A percentile compares a stretch with the other conserved stretches of the same genome.
Conservation (phyloP, 2,888 invertebrate species). For the Disparrhopalites patrizii region DNA sequence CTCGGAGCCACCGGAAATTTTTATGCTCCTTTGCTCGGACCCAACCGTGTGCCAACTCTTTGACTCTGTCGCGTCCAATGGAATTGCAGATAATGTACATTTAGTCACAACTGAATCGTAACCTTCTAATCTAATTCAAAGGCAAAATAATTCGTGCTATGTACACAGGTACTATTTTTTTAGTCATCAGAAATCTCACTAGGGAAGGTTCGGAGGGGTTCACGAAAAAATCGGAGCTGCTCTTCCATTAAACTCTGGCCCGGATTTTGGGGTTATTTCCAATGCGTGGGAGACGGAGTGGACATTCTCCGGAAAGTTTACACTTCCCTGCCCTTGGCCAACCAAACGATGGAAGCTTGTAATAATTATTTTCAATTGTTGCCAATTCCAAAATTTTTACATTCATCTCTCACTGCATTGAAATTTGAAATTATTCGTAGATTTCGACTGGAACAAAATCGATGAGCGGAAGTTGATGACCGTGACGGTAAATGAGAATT, state of each 20-base stretch:
- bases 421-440: background rate
- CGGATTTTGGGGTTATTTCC: background rate
- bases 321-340: background rate
- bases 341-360: background rate
- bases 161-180: no score
- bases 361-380: background rate
- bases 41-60: background rate
- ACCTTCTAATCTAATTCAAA: background rate
- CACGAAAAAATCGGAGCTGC: background rate
- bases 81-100: no score
- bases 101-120: no score
- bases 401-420: background rate
- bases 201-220: background rate
- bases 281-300: constrained; percentile 1
- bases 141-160: no score
- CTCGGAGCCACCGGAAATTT: background rate
- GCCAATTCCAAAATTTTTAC: background rate
- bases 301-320: background rate
- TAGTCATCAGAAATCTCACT: background rate
- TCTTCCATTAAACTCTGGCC: background rate
- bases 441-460: background rate
- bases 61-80: background rate
- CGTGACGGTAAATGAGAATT: background rate
- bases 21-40: background rate
- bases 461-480: background rate